phyloP scores from a whole-genome alignment of 2,797 vertebrate species.

The Ctenochaetus hawaiiensis region DNA sequence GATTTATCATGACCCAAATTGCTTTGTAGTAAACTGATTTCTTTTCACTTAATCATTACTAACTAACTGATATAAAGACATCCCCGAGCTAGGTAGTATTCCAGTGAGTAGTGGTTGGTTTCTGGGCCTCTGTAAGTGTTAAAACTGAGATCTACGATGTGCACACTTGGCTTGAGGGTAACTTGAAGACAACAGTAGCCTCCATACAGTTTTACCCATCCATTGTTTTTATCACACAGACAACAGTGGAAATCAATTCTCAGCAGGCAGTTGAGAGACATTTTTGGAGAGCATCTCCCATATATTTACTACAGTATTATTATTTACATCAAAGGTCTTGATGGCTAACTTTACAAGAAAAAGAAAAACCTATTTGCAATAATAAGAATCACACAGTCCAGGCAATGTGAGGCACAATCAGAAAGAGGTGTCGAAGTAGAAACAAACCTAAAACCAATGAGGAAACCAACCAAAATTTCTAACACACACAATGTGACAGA shows the following conservation, averaged over 20 bases:
- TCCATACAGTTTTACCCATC: not conserved
- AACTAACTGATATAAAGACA: not conserved
- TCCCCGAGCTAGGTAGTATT: not conserved
- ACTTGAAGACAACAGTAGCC: not conserved
- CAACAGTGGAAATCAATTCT: not conserved
- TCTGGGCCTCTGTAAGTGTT: not conserved
- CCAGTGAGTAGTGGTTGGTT: not conserved
- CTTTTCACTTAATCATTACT: not conserved
- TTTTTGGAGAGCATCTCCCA: conserved; percentile 44
- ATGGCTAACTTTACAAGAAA: conserved; percentile 50
- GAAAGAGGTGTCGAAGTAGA: conserved; percentile 24
- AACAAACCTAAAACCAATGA: conserved; percentile 45
- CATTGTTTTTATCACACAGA: not conserved
- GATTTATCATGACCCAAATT: not conserved
- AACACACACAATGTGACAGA: conserved; percentile 10
- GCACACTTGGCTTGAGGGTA: not conserved
- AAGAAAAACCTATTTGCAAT: conserved; percentile 48
- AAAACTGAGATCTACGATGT: no score
- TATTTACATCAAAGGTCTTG: conserved; percentile 66
- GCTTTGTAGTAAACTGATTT: not conserved
- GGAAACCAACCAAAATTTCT: conserved; percentile 20
- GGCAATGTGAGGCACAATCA: conserved; percentile 55
- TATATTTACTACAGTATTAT: conserved; percentile 65
- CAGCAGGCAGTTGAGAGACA: conserved; percentile 15
- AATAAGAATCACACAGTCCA: conserved; percentile 52